A percentile compares a stretch with the other conserved stretches of the same genome.
These are phyloP conservation scores for Ctena decussata DNA, from an alignment of 2,888 invertebrate species.

Conservation along the genomic window DNA sequence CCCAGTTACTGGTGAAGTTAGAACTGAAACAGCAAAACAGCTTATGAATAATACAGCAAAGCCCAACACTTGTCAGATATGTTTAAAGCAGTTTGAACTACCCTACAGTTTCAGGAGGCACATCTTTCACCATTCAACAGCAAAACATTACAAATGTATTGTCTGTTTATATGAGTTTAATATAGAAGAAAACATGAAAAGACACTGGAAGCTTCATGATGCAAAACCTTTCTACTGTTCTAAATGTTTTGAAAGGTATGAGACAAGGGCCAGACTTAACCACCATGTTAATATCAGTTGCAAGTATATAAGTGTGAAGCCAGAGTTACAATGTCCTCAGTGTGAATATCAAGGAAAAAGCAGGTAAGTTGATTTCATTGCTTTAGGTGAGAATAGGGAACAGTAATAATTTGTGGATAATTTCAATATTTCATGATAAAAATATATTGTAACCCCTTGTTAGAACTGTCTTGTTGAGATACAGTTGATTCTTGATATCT, in stretches of 20 bases:
- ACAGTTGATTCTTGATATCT: too few species aligned
- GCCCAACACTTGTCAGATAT: background rate
- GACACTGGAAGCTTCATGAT: constrained; percentile 1
- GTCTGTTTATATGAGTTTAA: constrained; percentile 5
- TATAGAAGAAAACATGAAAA: constrained; percentile 6
- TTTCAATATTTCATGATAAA: too few species aligned
- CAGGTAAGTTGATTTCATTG: too few species aligned
- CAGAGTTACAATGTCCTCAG: constrained; percentile 41
- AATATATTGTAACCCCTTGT: too few species aligned
- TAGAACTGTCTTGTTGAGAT: too few species aligned
- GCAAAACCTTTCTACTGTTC: background rate
- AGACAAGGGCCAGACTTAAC: background rate
- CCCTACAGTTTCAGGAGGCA: constrained; percentile 8
- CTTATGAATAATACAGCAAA: background rate
- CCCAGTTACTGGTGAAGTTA: background rate
- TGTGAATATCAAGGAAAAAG: constrained; percentile 40
- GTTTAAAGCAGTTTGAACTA: background rate
- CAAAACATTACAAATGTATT: background rate
- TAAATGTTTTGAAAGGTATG: constrained; percentile 5
- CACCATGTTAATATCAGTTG: constrained; percentile 13
- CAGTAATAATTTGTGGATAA: too few species aligned
- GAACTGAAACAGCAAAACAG: background rate
- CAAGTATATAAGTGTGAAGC: background rate
- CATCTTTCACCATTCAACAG: background rate
- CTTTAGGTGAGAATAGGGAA: too few species aligned